Conservation (phyloP, 2,888 invertebrate genomes). For the Venustoraphidia nigricollis region DNA sequence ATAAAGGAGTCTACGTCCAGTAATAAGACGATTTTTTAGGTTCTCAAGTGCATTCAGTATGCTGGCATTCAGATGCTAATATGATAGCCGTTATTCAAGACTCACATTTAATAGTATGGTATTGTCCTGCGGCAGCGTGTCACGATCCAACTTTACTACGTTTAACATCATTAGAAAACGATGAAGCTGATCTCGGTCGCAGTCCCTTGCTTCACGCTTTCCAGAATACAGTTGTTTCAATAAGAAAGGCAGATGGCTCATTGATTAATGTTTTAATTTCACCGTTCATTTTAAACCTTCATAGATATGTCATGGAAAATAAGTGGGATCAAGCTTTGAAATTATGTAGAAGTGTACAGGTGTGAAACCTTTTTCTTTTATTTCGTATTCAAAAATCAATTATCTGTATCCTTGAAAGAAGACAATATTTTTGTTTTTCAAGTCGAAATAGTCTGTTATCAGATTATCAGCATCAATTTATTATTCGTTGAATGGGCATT, state of each 20-base stretch:
- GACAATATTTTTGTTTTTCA: not conserved
- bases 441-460: not conserved
- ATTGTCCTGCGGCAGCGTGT: constrained; percentile 58
- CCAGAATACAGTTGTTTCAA: constrained; percentile 67
- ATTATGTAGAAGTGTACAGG: constrained; percentile 42
- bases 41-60: constrained; percentile 34
- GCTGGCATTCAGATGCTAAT: constrained; percentile 64
- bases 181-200: constrained; percentile 63
- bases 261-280: constrained; percentile 57
- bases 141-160: constrained; percentile 55
- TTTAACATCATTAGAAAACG: constrained; percentile 36
- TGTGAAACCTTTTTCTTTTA: not conserved
- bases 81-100: constrained; percentile 68
- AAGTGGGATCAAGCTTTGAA: constrained; percentile 77
- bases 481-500: too few species aligned
- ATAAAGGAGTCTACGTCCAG: not conserved
- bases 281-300: constrained; percentile 46
- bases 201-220: constrained; percentile 69
- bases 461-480: too few species aligned
- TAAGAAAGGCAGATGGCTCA: constrained; percentile 82
- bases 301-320: constrained; percentile 51
- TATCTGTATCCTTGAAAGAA: not conserved
- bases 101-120: constrained; percentile 65
- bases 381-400: not conserved
- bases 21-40: constrained; percentile 24